A percentile compares a stretch with the other conserved stretches of the same genome.
phyloP scores from a whole-genome alignment of 1,140 invertebrate genomes.

The Drosophila pseudoananassae region DNA sequence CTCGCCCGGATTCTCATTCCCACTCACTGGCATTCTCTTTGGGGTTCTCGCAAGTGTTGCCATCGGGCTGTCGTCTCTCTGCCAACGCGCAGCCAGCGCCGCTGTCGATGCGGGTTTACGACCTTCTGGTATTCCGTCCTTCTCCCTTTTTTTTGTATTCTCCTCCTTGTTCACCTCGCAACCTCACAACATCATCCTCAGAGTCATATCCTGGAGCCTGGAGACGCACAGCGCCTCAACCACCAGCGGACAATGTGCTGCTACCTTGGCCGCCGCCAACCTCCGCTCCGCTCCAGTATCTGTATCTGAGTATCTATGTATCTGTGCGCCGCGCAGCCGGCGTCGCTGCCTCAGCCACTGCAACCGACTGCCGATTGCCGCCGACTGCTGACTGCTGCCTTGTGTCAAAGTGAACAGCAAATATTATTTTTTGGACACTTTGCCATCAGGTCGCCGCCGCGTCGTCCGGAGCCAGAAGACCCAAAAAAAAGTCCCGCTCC shows the following conservation, averaged over 20 bases:
- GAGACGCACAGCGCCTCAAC: conserved; percentile 39
- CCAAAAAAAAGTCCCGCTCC: conserved; percentile 18
- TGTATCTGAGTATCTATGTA: conserved; percentile 61
- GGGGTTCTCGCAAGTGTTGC: conserved; percentile 53
- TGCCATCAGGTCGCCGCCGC: conserved; percentile 78
- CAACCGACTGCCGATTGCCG: conserved; percentile 32
- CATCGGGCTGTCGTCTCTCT: conserved; percentile 33
- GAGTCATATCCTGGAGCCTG: conserved; percentile 26
- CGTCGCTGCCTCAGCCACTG: conserved; percentile 35
- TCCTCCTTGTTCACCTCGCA: conserved; percentile 42
- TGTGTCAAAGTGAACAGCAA: conserved; percentile 81
- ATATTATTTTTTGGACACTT: conserved; percentile 83
- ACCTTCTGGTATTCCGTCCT: conserved; percentile 43
- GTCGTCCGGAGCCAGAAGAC: conserved; percentile 60
- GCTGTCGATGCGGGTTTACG: conserved; percentile 65
- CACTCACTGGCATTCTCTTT: conserved; percentile 36
- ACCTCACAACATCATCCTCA: conserved; percentile 38
- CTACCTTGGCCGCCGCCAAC: conserved; percentile 5
- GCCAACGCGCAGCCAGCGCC: conserved; percentile 18
- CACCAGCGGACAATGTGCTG: conserved; percentile 53
- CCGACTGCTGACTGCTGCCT: conserved; percentile 50
- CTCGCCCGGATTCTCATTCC: conserved; percentile 51
- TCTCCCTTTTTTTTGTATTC: conserved; percentile 13
- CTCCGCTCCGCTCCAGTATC: conserved; percentile 29
- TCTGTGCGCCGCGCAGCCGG: conserved; percentile 48